A percentile compares a stretch with the other conserved stretches of the same genome.
Evolutionary conservation across 2,113 vertebrate species (phyloP).

Genomic region (Eulemur macaco): DNA sequence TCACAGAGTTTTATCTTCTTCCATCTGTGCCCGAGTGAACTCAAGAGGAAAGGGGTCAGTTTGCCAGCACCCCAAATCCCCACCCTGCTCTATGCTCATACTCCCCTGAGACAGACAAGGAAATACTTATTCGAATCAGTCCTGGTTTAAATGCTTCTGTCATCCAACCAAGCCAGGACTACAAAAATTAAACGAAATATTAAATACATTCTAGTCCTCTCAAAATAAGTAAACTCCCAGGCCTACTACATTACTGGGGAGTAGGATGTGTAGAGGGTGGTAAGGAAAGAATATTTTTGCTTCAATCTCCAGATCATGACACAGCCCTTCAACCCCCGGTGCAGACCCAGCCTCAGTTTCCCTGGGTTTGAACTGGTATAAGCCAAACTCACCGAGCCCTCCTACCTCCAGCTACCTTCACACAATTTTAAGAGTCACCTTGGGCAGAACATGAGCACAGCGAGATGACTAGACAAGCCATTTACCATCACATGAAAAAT

Average conservation of each 20-base stretch:
- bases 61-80: neutral
- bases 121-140: neutral
- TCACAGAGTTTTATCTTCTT: neutral
- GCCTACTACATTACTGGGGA: neutral
- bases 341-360: no score
- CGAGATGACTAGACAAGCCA: neutral
- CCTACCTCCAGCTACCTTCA: neutral
- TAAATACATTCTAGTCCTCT: neutral
- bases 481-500: neutral
- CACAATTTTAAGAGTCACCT: neutral
- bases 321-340: neutral
- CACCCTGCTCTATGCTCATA: neutral
- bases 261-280: fast-evolving
- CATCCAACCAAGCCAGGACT: neutral
- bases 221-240: neutral
- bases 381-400: neutral
- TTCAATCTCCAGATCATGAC: neutral
- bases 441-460: neutral
- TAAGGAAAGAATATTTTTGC: neutral
- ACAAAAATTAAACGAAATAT: neutral
- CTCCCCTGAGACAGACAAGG: neutral
- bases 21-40: neutral
- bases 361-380: neutral
- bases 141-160: neutral
- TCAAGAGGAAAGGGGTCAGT: neutral